Evolutionary conservation across 2,113 vertebrate genomes (phyloP), one percentile per base, ranked within the genome.

Genomic region (Seriola quinqueradiata): DNA sequence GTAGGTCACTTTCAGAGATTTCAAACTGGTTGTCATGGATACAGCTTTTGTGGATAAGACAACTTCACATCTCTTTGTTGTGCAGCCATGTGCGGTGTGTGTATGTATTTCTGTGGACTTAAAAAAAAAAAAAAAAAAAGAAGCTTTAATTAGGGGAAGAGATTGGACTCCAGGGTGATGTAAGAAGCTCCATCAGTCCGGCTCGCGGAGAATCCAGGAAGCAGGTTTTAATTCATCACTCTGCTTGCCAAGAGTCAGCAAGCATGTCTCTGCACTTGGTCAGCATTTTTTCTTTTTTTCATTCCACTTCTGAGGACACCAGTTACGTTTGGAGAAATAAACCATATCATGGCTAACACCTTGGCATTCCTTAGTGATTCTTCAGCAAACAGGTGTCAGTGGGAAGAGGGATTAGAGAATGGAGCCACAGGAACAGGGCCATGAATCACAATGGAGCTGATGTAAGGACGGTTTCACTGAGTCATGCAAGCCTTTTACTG

Each of bases 301-400:
- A 66, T 75, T 68, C 32, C 36, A 63, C 60, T 75, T 66, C 57
- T 50, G 70, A 82, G 64, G 64, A 89, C 86, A 83, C 4, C 0
- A 2, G 69, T 76, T 82, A 72, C 76, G 42, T 72, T 81, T 70
- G 65, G 21, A 32, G 50, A 77, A 84, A 81, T 81, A 60, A 79
- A 59, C 40, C 57, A 12, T 85, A 84, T 90, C 87, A 66, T 79
- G 75, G 77, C 76, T 55, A 81, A 79, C 85, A 82, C 79, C 79
- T 77, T 87, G 88, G 71, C 85, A 59, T 54, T 80, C 44, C 65
- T 79, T 38, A 55, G 89, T 60, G 71, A 76, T 75, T 81, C 84
- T 17, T 75, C 82, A 77, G 84, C 89, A 80, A 88, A 89, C 91
- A 90, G 87, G 90, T 93, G 90, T 92, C 89, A 13, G 75, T 34